Conservation (phyloP, 2,113 vertebrate species). For the Brienomyrus brachyistius region DNA sequence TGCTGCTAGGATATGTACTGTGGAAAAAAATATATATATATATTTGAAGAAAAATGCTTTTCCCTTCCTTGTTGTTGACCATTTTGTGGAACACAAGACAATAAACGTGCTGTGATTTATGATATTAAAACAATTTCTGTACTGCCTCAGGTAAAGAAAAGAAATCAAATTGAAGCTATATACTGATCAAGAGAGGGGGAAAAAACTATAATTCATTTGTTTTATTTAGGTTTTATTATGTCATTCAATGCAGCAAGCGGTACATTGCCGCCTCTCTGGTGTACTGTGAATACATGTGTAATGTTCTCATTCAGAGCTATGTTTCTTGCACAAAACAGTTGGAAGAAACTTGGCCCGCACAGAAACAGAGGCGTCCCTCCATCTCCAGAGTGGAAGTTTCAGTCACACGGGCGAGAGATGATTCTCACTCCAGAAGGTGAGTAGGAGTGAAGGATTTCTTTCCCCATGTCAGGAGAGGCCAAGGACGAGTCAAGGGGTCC, state of each 20-base stretch:
- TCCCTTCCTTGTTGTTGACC: conserved; percentile 2
- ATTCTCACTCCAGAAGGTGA: conserved; percentile 10
- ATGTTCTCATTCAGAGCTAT: neutral
- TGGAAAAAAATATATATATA: neutral
- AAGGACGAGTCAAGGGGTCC: neutral
- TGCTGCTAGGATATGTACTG: neutral
- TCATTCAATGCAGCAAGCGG: neutral
- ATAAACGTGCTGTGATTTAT: conserved; percentile 6
- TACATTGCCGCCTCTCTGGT: neutral
- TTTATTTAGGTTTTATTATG: neutral
- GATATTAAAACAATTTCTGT: conserved; percentile 16
- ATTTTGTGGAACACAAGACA: neutral
- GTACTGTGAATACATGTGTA: neutral
- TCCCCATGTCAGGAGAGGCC: neutral
- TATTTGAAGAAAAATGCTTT: neutral
- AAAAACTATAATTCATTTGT: conserved; percentile 5
- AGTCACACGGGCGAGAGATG: neutral
- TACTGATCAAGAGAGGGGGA: neutral
- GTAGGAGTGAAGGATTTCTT: conserved; percentile 1
- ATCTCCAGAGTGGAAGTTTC: neutral
- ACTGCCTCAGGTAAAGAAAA: neutral
- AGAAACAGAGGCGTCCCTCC: neutral
- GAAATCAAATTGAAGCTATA: conserved; percentile 6
- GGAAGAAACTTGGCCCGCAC: neutral
- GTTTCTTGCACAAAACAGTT: neutral